phyloP scores from a whole-genome alignment of 2,888 invertebrate species.

The Celastrina argiolus region DNA sequence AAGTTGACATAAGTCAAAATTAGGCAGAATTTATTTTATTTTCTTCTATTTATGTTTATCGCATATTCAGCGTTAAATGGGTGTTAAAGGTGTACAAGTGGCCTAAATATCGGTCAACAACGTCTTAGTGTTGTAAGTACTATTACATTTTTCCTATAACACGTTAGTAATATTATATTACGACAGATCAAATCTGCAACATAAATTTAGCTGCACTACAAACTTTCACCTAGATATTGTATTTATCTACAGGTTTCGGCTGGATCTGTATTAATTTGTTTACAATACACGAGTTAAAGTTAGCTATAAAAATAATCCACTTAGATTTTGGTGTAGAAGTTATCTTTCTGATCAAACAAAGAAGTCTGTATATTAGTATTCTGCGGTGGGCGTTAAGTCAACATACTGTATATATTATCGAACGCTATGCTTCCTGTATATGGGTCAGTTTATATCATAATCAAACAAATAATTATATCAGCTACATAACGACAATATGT shows the following conservation, averaged over 20 bases:
- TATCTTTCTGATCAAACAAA: slow-evolving; percentile 8
- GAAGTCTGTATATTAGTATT: background rate
- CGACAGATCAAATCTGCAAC: background rate
- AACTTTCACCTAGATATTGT: slow-evolving; percentile 12
- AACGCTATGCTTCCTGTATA: background rate
- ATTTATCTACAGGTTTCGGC: slow-evolving; percentile 1
- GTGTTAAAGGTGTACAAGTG: slow-evolving; percentile 42
- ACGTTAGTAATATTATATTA: background rate
- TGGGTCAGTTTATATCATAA: slow-evolving; percentile 3
- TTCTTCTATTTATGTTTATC: slow-evolving; percentile 27
- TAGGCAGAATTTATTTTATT: background rate
- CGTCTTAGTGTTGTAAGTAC: slow-evolving; percentile 41
- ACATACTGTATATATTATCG: background rate
- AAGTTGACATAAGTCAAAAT: background rate
- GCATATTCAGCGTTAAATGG: slow-evolving; percentile 31
- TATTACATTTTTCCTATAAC: background rate
- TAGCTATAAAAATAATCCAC: background rate
- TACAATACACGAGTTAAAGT: background rate
- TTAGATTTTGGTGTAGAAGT: background rate
- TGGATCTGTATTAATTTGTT: background rate
- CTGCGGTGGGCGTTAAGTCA: background rate
- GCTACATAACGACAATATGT: background rate
- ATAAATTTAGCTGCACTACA: background rate
- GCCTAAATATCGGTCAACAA: slow-evolving; percentile 56
- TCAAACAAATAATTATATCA: background rate